Conservation (phyloP, 2,888 invertebrate genomes). For the Desoria tigrina region DNA sequence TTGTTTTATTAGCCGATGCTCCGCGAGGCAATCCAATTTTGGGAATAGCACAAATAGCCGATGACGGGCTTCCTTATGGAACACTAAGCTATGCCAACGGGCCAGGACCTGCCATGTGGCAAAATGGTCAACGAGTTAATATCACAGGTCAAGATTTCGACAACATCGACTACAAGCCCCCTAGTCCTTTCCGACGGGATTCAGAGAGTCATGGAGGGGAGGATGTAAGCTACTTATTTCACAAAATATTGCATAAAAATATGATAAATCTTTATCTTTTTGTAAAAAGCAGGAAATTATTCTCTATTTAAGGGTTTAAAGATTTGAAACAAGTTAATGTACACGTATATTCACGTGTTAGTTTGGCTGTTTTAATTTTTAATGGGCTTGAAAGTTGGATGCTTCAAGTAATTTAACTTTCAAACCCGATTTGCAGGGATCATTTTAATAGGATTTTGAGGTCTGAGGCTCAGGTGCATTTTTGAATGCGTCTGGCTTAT, state of each 20-base stretch:
- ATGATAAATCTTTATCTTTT: too few species aligned
- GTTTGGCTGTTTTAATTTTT: too few species aligned
- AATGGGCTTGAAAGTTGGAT: too few species aligned
- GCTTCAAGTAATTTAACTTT: too few species aligned
- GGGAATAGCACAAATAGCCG: conserved; percentile 56
- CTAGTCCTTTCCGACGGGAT: conserved; percentile 14
- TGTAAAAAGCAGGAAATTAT: too few species aligned
- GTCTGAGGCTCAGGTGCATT: too few species aligned
- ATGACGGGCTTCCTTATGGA: conserved; percentile 68
- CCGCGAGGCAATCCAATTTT: conserved; percentile 25
- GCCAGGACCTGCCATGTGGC: conserved; percentile 60
- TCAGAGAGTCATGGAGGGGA: conserved; percentile 76
- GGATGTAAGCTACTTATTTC: conserved; percentile 64
- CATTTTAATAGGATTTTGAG: too few species aligned
- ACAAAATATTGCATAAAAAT: background rate
- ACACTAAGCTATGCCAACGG: conserved; percentile 78
- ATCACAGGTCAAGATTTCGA: conserved; percentile 59
- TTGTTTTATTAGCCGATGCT: conserved; percentile 18
- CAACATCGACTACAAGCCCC: conserved; percentile 17
- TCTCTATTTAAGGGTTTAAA: too few species aligned
- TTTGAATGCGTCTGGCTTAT: too few species aligned
- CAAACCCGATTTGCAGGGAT: too few species aligned
- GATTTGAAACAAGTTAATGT: too few species aligned
- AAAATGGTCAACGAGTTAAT: conserved; percentile 62
- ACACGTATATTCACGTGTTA: too few species aligned